phyloP scores from a whole-genome alignment of 2,888 invertebrate genomes.

The Dolomedes plantarius region DNA sequence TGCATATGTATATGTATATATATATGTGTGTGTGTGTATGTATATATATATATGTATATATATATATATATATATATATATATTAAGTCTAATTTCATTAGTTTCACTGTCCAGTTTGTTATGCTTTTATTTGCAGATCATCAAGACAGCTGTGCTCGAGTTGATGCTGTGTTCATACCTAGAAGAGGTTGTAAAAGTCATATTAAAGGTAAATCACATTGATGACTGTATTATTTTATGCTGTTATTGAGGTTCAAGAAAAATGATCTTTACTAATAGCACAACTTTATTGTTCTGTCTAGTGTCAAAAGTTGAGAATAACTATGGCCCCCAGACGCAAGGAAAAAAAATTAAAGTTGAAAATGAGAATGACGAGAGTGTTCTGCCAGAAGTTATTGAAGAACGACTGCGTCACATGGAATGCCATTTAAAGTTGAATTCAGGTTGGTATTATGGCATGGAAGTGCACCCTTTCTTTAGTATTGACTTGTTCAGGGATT shows the following conservation, averaged over 20 bases:
- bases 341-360: slow-evolving; percentile 43
- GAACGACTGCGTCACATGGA: slow-evolving; percentile 84
- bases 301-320: slow-evolving; percentile 81
- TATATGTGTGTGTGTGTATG: too few relatives aligned
- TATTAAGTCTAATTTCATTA: too few relatives aligned
- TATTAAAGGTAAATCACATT: slow-evolving; percentile 89
- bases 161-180: slow-evolving; percentile 84
- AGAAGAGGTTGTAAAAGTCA: slow-evolving; percentile 87
- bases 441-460: slow-evolving; percentile 72
- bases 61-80: too few relatives aligned
- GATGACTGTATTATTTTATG: too few relatives aligned
- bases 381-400: slow-evolving; percentile 80
- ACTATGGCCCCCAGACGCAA: slow-evolving; percentile 77
- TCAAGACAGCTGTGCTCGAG: slow-evolving; percentile 86
- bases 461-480: not conserved
- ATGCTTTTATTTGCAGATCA: too few relatives aligned
- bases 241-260: too few relatives aligned
- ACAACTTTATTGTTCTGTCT: not conserved
- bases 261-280: too few relatives aligned
- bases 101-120: too few relatives aligned
- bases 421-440: slow-evolving; percentile 80
- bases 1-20: too few relatives aligned
- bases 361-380: slow-evolving; percentile 77
- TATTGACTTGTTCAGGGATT: too few relatives aligned
- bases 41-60: too few relatives aligned